These are phyloP conservation scores for Poecilia velifera DNA, from an alignment of 2,797 vertebrate species.

Conservation along the genomic window DNA sequence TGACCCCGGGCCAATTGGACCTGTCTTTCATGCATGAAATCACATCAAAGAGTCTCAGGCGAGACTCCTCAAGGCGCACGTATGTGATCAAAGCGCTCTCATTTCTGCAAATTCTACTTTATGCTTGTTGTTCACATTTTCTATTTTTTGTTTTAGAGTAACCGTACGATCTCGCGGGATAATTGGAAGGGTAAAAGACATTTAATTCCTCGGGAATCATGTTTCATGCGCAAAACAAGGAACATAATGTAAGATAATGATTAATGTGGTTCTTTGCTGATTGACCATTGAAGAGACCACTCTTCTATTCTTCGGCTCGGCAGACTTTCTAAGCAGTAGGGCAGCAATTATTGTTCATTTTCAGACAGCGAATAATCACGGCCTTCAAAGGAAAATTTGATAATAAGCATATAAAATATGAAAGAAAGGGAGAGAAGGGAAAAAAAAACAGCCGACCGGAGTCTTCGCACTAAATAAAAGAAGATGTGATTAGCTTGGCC, in stretches of 20 bases:
- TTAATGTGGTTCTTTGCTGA: slow-evolving; percentile 81
- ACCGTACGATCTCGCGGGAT: slow-evolving; percentile 53
- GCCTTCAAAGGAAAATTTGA: slow-evolving; percentile 81
- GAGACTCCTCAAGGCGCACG: slow-evolving; percentile 78
- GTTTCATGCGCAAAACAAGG: slow-evolving; percentile 69
- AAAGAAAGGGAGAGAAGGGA: slow-evolving; percentile 54
- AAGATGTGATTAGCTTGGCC: slow-evolving; percentile 81
- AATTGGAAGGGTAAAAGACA: slow-evolving; percentile 70
- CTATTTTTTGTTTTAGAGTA: slow-evolving; percentile 51
- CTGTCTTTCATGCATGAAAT: slow-evolving; percentile 78
- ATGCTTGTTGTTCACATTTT: slow-evolving; percentile 74
- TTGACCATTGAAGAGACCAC: slow-evolving; percentile 76
- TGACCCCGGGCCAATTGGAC: slow-evolving; percentile 77
- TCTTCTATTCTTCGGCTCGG: slow-evolving; percentile 63
- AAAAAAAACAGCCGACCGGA: slow-evolving; percentile 74
- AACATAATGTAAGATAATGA: slow-evolving; percentile 73
- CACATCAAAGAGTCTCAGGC: slow-evolving; percentile 80
- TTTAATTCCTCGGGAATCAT: slow-evolving; percentile 66
- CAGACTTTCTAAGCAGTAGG: slow-evolving; percentile 78
- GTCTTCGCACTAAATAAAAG: slow-evolving; percentile 78
- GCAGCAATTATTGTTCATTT: slow-evolving; percentile 85
- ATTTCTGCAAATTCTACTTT: slow-evolving; percentile 69
- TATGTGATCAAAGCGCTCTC: slow-evolving; percentile 76
- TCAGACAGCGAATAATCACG: slow-evolving; percentile 78
- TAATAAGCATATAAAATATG: slow-evolving; percentile 82